Conservation (phyloP, 2,797 vertebrate genomes). For the Hemibagrus guttatus region DNA sequence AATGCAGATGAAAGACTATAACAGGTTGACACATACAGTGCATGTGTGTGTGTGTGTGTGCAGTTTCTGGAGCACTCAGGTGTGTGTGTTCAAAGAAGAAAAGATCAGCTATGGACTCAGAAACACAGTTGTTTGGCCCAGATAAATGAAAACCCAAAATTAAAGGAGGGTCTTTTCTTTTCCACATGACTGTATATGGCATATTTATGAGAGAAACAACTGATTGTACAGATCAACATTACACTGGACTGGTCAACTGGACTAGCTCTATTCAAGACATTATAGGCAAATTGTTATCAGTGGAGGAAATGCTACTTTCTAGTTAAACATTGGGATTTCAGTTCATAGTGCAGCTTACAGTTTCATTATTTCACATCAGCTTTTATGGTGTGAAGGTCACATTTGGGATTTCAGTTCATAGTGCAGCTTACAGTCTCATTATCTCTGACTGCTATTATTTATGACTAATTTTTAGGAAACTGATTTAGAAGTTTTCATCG, state of each 20-base stretch:
- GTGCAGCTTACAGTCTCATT: no score
- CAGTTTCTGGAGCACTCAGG: neutral
- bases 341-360: neutral
- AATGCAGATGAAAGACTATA: neutral
- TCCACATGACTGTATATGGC: neutral
- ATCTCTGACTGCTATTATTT: neutral
- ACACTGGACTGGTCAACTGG: no score
- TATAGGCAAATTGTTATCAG: neutral
- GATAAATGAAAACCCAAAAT: neutral
- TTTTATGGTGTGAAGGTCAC: neutral
- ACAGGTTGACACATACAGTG: neutral
- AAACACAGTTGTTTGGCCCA: neutral
- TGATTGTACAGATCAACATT: neutral
- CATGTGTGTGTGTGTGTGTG: no score
- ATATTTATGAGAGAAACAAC: neutral
- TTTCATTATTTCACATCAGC: neutral
- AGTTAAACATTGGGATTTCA: conserved; percentile 5
- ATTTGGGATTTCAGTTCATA: neutral
- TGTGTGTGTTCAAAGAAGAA: neutral
- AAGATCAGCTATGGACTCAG: neutral
- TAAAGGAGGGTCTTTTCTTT: neutral
- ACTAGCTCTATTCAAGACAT: neutral
- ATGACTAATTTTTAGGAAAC: neutral
- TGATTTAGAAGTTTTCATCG: neutral
- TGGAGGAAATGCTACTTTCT: neutral